Conservation (phyloP, 2,888 invertebrate genomes). For the Sclerodermus sp. region DNA sequence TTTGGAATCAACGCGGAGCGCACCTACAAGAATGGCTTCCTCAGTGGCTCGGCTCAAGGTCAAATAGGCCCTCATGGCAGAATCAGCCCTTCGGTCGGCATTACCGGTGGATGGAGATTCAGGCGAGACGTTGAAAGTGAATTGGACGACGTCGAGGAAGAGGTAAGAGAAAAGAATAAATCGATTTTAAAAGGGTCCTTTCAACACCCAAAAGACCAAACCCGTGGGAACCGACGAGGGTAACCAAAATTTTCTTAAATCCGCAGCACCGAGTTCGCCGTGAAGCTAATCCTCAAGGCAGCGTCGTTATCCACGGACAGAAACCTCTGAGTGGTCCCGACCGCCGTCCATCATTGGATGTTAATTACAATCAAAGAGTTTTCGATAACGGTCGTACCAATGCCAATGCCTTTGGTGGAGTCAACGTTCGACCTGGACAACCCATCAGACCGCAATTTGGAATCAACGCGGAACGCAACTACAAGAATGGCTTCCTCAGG, state of each 20-base stretch:
- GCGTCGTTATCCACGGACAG: constrained; percentile 7
- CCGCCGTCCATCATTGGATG: constrained; percentile 23
- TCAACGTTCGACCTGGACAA: constrained; percentile 16
- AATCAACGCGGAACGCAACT: constrained; percentile 22
- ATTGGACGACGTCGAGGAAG: too few species aligned
- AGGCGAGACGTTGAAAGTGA: not conserved
- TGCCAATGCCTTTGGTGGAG: constrained; percentile 26
- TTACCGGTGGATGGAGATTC: constrained; percentile 12
- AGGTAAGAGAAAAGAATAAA: too few species aligned
- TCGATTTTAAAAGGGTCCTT: too few species aligned
- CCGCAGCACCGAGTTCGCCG: constrained; percentile 3
- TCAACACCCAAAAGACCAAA: too few species aligned
- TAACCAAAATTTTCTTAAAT: too few species aligned
- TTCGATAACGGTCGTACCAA: constrained; percentile 19
- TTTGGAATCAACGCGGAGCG: constrained; percentile 25
- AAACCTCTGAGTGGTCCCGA: constrained; percentile 28
- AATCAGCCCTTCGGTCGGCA: constrained; percentile 3
- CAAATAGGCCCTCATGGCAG: constrained; percentile 12
- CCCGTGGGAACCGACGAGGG: too few species aligned
- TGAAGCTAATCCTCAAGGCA: constrained; percentile 21
- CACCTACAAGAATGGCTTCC: constrained; percentile 21
- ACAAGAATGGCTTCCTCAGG: constrained; percentile 21
- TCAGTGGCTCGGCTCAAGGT: constrained; percentile 25
- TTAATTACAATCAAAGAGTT: constrained; percentile 26
- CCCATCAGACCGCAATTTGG: constrained; percentile 26